Evolutionary conservation across 1,140 invertebrate species (phyloP).

Genomic region (Agrypnia vestita): DNA sequence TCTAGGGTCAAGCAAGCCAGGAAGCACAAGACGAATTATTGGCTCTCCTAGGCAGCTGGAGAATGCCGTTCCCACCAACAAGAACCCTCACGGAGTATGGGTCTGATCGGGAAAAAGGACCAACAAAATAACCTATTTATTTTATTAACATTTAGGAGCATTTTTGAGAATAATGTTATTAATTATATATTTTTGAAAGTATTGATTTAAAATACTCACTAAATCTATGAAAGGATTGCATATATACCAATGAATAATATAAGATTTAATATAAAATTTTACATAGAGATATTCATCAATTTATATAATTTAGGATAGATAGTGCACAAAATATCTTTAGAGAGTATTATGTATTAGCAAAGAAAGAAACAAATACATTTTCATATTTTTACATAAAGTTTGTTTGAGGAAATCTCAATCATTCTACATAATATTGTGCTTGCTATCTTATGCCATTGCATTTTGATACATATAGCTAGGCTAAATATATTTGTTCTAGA

Average conservation of each 20-base stretch:
- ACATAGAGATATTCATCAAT: constrained; percentile 42
- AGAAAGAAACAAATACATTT: no score
- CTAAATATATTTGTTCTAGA: neutral
- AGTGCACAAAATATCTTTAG: constrained; percentile 68
- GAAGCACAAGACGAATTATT: constrained; percentile 90
- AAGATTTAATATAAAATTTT: constrained; percentile 37
- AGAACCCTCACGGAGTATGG: constrained; percentile 97
- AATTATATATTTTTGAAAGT: constrained; percentile 26
- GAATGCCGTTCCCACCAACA: constrained; percentile 94
- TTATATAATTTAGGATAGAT: constrained; percentile 67
- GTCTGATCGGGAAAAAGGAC: constrained; percentile 75
- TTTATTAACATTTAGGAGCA: constrained; percentile 47
- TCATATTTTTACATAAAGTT: no score
- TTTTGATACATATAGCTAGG: neutral
- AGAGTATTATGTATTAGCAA: no score
- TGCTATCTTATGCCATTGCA: no score
- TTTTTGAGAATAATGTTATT: neutral
- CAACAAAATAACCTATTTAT: constrained; percentile 55
- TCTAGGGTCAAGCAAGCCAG: constrained; percentile 85
- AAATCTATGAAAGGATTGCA: constrained; percentile 30
- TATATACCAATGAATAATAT: constrained; percentile 54
- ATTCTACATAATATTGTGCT: no score
- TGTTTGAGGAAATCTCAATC: no score
- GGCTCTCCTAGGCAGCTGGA: constrained; percentile 92
- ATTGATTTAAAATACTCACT: constrained; percentile 15